Evolutionary conservation across 2,888 invertebrate genomes (phyloP).

Genomic region (Pseudanteris insignis): DNA sequence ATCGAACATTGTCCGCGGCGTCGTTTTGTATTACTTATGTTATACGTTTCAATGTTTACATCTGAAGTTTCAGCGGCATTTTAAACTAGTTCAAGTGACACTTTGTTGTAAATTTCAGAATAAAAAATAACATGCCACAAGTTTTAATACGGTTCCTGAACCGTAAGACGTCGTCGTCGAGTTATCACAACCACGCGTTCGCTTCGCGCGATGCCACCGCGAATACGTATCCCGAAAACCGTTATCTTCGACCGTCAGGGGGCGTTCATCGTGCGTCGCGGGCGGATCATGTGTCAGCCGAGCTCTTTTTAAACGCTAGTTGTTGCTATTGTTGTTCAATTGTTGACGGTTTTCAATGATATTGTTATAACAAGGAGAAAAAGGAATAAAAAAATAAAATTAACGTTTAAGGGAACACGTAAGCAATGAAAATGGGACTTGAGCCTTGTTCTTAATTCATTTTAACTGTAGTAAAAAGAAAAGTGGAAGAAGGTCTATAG

Average conservation of each 20-base stretch:
- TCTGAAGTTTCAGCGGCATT: constrained; percentile 64
- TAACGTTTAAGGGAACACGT: background rate
- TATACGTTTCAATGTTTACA: constrained; percentile 67
- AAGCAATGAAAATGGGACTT: constrained; percentile 13
- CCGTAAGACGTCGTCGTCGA: constrained; percentile 28
- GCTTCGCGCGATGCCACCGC: constrained; percentile 21
- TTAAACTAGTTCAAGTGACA: constrained; percentile 60
- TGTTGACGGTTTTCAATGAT: constrained; percentile 31
- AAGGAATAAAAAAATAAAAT: constrained; percentile 1
- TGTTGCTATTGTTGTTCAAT: constrained; percentile 35
- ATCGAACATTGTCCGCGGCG: constrained; percentile 61
- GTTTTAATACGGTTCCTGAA: constrained; percentile 58
- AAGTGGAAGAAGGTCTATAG: constrained; percentile 9
- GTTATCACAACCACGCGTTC: constrained; percentile 14
- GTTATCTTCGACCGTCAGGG: constrained; percentile 9
- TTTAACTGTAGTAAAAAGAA: constrained; percentile 9
- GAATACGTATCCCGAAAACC: background rate
- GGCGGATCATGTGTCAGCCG: constrained; percentile 1
- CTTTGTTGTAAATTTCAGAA: constrained; percentile 66
- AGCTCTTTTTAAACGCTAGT: constrained; percentile 10
- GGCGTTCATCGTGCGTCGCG: background rate
- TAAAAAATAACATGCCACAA: constrained; percentile 63
- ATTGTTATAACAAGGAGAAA: constrained; percentile 22
- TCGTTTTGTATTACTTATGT: constrained; percentile 66
- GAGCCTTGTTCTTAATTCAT: constrained; percentile 15